Evolutionary conservation across 2,797 vertebrate species (phyloP), one percentile per base, ranked within the genome.

Genomic region (Sparus aurata): DNA sequence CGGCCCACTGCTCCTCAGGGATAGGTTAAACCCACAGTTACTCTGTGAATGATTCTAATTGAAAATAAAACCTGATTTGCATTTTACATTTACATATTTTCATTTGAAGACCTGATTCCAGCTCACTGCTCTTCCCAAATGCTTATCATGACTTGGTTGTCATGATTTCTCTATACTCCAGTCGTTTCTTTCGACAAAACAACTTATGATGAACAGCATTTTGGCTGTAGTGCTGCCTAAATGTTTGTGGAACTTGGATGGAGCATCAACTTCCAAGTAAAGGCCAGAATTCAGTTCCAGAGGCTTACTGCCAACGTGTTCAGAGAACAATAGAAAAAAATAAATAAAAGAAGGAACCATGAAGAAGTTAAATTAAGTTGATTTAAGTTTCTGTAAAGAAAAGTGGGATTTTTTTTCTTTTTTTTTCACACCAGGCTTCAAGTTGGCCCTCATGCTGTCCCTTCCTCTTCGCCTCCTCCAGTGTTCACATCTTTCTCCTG

Each of bases 401-500:
- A 75, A 69, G 22, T 50, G n/a, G 1, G 52, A 45, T 63, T 86
- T 77, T 25, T 80, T 73, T 79, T 64, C 25, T 69, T 34, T 34
- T 34, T 34, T 34, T n/a, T 34, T 34, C 34, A 8, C 34, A 8
- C 34, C 10, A 9, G 46, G 63, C 55, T 76, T 46, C 38, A 45
- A 65, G 69, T 73, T 66, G 43, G 69, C 68, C 63, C 63, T 59
- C 62, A 46, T 47, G 66, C 58, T 45, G 58, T 52, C 45, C 4
- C 22, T 46, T 52, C 22, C 16, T 73, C 67, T 27, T n/a, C 47
- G 75, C 47, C 53, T 82, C 73, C 34, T 86, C 41, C 64, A 49
- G 64, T 52, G 61, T 84, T 85, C 73, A 71, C 67, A 69, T 77
- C 60, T 27, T 77, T 67, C 54, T 73, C 49, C 82, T 78, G 67